Conservation (phyloP, 2,888 invertebrate genomes). For the Dyspetes luteomarginatus region DNA sequence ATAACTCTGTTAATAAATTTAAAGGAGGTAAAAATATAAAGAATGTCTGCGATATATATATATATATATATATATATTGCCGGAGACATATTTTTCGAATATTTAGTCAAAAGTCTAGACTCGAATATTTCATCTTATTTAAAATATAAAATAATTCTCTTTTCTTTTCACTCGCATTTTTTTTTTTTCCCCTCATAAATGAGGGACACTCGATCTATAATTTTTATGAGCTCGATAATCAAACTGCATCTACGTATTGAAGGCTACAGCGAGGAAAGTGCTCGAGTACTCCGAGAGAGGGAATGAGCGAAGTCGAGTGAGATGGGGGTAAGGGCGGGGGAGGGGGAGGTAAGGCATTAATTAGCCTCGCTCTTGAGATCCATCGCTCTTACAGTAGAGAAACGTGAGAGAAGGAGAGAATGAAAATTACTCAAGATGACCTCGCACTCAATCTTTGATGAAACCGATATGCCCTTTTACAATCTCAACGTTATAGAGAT, state of each 20-base stretch:
- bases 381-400: conserved; percentile 42
- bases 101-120: too few relatives aligned
- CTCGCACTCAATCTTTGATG: conserved; percentile 13
- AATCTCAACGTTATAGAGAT: conserved; percentile 38
- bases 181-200: not conserved
- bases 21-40: too few relatives aligned
- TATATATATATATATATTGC: too few relatives aligned
- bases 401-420: not conserved
- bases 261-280: conserved; percentile 19
- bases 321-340: not conserved
- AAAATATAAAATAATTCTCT: not conserved
- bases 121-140: too few relatives aligned
- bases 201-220: conserved; percentile 15
- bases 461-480: conserved; percentile 27
- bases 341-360: conserved; percentile 21
- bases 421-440: conserved; percentile 24
- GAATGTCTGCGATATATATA: too few relatives aligned
- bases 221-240: not conserved
- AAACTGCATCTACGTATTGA: conserved; percentile 6
- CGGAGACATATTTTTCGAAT: too few relatives aligned
- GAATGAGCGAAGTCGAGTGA: not conserved
- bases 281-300: conserved; percentile 26
- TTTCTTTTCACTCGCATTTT: not conserved
- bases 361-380: conserved; percentile 52
- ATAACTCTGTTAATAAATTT: too few relatives aligned